Evolutionary conservation across 2,888 invertebrate species (phyloP).

Genomic region (Camponotus fellah): DNA sequence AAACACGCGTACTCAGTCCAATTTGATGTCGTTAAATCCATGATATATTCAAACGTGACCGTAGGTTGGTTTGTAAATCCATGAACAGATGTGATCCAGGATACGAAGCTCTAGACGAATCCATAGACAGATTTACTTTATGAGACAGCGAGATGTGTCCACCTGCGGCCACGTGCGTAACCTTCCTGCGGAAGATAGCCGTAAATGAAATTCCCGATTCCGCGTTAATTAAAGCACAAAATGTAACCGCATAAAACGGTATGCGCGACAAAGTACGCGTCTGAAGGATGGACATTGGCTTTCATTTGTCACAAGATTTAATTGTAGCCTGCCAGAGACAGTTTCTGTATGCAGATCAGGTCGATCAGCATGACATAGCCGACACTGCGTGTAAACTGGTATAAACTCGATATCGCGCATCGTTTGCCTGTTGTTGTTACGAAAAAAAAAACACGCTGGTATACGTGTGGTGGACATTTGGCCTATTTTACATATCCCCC

Average conservation of each 20-base stretch:
- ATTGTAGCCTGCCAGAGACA: conserved; percentile 63
- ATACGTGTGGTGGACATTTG: conserved; percentile 5
- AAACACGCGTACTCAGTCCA: conserved; percentile 17
- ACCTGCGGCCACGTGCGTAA: conserved; percentile 29
- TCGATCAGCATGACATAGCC: conserved; percentile 54
- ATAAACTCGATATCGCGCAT: conserved; percentile 46
- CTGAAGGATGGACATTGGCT: conserved; percentile 52
- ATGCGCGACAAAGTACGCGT: conserved; percentile 59
- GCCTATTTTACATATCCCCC: conserved; percentile 59
- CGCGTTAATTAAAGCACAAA: conserved; percentile 72
- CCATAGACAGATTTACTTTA: conserved; percentile 37
- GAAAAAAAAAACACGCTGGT: neutral
- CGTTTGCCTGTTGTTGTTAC: conserved; percentile 41
- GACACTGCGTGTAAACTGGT: conserved; percentile 40
- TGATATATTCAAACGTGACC: conserved; percentile 20
- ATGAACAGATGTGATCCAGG: conserved; percentile 38
- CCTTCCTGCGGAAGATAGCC: conserved; percentile 39
- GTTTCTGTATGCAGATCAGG: conserved; percentile 61
- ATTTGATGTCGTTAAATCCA: conserved; percentile 32
- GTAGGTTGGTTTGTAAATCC: neutral
- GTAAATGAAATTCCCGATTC: conserved; percentile 70
- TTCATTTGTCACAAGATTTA: conserved; percentile 72
- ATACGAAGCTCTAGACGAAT: conserved; percentile 25
- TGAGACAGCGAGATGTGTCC: conserved; percentile 31
- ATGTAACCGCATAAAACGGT: conserved; percentile 61